Evolutionary conservation across 2,888 invertebrate species (phyloP).

Genomic region (Mimumesa dahlbomi): DNA sequence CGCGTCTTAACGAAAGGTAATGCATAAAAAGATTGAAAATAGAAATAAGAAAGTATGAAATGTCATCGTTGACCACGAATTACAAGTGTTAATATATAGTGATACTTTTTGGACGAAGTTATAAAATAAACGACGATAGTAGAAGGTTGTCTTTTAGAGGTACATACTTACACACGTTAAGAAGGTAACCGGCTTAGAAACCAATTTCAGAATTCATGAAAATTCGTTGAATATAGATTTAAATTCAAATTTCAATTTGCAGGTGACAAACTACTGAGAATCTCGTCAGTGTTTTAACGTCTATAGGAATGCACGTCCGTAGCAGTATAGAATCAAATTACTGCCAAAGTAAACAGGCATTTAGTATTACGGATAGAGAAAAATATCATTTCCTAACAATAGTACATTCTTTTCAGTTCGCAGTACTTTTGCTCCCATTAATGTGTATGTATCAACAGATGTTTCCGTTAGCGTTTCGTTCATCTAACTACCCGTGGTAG

Average conservation of each 20-base stretch:
- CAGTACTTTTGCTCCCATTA: conserved; percentile 51
- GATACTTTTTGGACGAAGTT: conserved; percentile 65
- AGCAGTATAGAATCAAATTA: conserved; percentile 50
- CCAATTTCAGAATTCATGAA: too few species aligned
- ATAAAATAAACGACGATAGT: conserved; percentile 53
- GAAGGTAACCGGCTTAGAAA: too few species aligned
- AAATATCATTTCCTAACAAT: conserved; percentile 44
- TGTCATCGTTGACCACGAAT: conserved; percentile 56
- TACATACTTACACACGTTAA: too few species aligned
- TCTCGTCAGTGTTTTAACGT: too few species aligned
- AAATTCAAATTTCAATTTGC: too few species aligned
- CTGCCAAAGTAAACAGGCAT: conserved; percentile 50
- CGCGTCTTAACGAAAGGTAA: conserved; percentile 44
- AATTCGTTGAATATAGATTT: too few species aligned
- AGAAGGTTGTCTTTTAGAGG: conserved; percentile 57
- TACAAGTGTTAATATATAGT: conserved; percentile 55
- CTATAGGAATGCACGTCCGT: too few species aligned
- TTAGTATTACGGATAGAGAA: conserved; percentile 40
- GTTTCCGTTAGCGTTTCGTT: conserved; percentile 9
- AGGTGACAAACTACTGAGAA: too few species aligned
- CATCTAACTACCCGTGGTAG: too few species aligned
- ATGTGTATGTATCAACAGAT: conserved; percentile 33
- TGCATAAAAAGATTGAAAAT: conserved; percentile 26
- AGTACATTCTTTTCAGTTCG: conserved; percentile 27
- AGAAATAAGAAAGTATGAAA: conserved; percentile 51